Evolutionary conservation across 2,113 vertebrate genomes (phyloP), one percentile per base, ranked within the genome.

Genomic region (Microcebus ravelobensis): DNA sequence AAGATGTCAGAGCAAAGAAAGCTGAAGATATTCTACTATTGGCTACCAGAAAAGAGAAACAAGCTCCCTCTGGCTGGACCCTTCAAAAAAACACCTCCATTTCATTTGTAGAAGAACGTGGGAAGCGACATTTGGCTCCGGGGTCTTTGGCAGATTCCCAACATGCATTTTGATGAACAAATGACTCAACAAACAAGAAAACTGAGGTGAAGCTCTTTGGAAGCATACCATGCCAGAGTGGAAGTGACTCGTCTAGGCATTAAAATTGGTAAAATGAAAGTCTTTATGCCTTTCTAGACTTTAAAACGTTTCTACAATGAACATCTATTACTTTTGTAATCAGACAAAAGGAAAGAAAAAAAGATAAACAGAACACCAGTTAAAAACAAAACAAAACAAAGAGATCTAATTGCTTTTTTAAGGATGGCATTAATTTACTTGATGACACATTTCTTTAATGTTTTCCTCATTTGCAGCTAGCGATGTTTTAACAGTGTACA

Each of bases 381-480:
- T 93, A 27, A 61, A 92, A 95, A 90, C 73, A 76, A 95, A 52
- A 36, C 52, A 50, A 57, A 65, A 63, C 14, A 81, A 45, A 92
- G 50, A 80, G 34, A 59, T 95, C 74, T 96, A 95, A 97, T 95
- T 96, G 68, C 93, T 83, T 95, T 97, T 91, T 94, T 59, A 96
- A 97, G 83, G 79, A 84, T 90, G 50, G 50, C 87, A 81, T 94
- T 96, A 92, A 95, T 95, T 97, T 93, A 83, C 82, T 94, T 31
- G 45, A 63, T 95, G 96, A 94, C 92, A 88, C 73, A 91, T 94
- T 96, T 89, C 95, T 95, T 94, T 93, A 94, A 93, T 91, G 76
- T 89, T 92, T 93, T 88, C 36, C 86, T 97, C 57, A 70, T 95
- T 96, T 97, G 91, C 88, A 80, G 61, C 88, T 91, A 96, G 81